A percentile compares a stretch with the other conserved stretches of the same genome.
phyloP scores from a whole-genome alignment of 2,888 invertebrate genomes.

The Drosophila peninsularis region DNA sequence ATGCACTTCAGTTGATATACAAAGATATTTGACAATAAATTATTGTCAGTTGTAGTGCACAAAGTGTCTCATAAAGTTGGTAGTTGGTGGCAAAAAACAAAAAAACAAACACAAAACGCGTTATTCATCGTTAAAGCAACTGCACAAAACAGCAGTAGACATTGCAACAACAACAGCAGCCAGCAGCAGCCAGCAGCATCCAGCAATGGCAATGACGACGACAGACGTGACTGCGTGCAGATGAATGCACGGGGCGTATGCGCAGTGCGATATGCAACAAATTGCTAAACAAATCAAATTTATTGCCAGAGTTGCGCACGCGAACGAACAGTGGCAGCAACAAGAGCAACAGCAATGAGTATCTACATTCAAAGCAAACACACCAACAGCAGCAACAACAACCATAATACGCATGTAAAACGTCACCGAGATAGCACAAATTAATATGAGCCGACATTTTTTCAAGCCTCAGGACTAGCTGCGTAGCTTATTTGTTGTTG shows the following conservation, averaged over 20 bases:
- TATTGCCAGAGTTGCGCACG: conserved; percentile 64
- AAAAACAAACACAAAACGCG: conserved; percentile 50
- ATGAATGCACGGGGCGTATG: conserved; percentile 78
- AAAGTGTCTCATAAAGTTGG: conserved; percentile 67
- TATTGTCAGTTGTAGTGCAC: conserved; percentile 76
- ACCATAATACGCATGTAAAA: conserved; percentile 62
- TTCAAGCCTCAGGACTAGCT: conserved; percentile 43
- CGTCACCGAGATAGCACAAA: conserved; percentile 68
- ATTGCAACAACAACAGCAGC: neutral
- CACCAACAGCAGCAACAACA: conserved; percentile 7
- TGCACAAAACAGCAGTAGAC: conserved; percentile 14
- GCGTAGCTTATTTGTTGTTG: conserved; percentile 17
- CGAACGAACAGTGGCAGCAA: conserved; percentile 31
- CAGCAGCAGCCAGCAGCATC: neutral
- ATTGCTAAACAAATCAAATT: conserved; percentile 80
- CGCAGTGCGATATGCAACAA: conserved; percentile 81
- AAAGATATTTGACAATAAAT: conserved; percentile 76
- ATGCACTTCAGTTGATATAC: conserved; percentile 28
- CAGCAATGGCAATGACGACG: conserved; percentile 24
- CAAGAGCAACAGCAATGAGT: conserved; percentile 13
- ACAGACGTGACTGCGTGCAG: conserved; percentile 64
- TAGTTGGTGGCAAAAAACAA: conserved; percentile 30
- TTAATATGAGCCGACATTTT: conserved; percentile 69
- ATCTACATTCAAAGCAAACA: neutral
- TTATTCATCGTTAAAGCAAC: conserved; percentile 75